Base-by-base conservation (phyloP, 2,888 invertebrate genomes). In the Cataglyphis altisquamis region DNA sequence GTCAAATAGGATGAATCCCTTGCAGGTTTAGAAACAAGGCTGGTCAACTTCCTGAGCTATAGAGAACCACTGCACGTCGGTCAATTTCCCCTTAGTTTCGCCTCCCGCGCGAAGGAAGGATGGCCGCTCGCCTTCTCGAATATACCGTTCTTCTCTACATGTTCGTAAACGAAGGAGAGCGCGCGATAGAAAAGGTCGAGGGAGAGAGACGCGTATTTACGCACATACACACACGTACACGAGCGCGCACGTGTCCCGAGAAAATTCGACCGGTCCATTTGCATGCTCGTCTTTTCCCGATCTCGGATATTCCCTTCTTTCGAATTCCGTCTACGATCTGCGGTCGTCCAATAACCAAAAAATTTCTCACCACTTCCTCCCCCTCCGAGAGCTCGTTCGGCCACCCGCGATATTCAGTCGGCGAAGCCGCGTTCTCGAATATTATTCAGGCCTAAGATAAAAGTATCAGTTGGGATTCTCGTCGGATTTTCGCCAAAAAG, bases 31-130 rank as follows among this genome's bases (percentile, higher is more conserved):
- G 29, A 62, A 62, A 18, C 62, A 32, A 62, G 29, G 62, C 12
- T 4, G 62, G 21, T 18, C 36, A 36, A 6, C 21, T 55, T 60
- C n/a, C 57, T 21, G 63, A 64, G 60, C 57, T n/a, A 73, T 25
- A 86, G 94, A 94, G 94, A 93, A 91, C 92, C 94, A 89, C 93
- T 94, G 94, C 60, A 84, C 91, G 88, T 91, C 91, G 94, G 94
- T 94, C 94, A 94, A 94, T 94, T 93, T 94, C 93, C 93, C 93
- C 94, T 93, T 92, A 90, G 91, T 92, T 92, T 92, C 87, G 89
- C 89, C 84, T 91, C 89, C 88, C 86, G 84, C 83, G 84, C 48
- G n/a, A n/a, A n/a, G 85, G 74, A 90, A 91, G 92, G 92, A 91
- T 90, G 91, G 90, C 91, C 87, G 86, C 80, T 86, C 86, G 85